These are phyloP conservation scores for Tetraodon nigroviridis DNA, from an alignment of 2,113 vertebrate genomes.

Conservation along the genomic window DNA sequence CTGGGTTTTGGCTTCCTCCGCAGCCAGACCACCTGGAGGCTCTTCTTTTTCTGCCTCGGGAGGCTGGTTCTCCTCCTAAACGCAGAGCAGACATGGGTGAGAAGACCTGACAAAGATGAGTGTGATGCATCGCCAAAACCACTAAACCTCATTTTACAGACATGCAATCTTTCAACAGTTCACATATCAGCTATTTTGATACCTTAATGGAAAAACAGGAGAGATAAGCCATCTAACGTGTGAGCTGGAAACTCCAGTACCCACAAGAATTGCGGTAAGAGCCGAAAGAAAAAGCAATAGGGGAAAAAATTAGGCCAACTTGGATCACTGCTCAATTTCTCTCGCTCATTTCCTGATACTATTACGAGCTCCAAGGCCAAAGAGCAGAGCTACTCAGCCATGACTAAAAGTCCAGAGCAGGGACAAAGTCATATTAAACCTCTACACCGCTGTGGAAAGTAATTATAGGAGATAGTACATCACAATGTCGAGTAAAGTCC, in stretches of 20 bases:
- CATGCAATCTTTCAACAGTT: not conserved
- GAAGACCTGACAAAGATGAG: not conserved
- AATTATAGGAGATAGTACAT: slow-evolving; percentile 31
- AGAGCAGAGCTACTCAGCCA: slow-evolving; percentile 34
- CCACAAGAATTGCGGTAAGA: slow-evolving; percentile 24
- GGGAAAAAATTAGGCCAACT: slow-evolving; percentile 44
- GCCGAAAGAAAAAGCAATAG: slow-evolving; percentile 19
- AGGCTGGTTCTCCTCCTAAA: slow-evolving; percentile 76
- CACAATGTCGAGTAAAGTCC: slow-evolving; percentile 26
- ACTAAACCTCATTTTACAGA: not conserved
- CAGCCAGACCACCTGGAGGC: slow-evolving; percentile 59
- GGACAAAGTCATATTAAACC: slow-evolving; percentile 40
- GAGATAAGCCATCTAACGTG: slow-evolving; percentile 22
- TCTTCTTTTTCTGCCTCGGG: slow-evolving; percentile 70
- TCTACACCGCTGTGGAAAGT: slow-evolving; percentile 32
- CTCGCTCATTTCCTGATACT: slow-evolving; percentile 56
- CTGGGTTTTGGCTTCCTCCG: slow-evolving; percentile 68
- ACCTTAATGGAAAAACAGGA: slow-evolving; percentile 16
- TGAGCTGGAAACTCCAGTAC: slow-evolving; percentile 25
- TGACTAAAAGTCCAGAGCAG: slow-evolving; percentile 52
- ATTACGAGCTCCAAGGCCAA: slow-evolving; percentile 35
- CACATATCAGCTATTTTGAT: slow-evolving; percentile 20
- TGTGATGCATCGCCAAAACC: not conserved
- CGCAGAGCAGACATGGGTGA: not conserved
- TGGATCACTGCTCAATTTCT: slow-evolving; percentile 41